Evolutionary conservation across 2,797 vertebrate genomes (phyloP).

Genomic region (Enoplosus armatus): DNA sequence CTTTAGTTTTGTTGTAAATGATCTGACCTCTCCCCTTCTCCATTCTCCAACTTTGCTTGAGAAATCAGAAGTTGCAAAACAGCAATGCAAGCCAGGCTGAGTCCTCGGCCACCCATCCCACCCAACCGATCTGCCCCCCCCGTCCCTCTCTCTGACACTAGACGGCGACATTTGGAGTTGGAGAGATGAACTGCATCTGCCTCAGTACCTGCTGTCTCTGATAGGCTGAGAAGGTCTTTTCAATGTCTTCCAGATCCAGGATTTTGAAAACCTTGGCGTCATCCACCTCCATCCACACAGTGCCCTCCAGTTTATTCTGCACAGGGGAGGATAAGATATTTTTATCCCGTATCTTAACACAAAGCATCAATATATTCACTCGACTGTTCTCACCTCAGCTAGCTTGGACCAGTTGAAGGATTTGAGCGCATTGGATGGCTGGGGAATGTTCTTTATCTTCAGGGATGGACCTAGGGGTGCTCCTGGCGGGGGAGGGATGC

Average conservation of each 20-base stretch:
- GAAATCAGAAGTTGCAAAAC: constrained; percentile 45
- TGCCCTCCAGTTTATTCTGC: constrained; percentile 96
- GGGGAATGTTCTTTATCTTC: constrained; percentile 96
- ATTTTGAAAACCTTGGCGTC: constrained; percentile 94
- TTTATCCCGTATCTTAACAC: neutral
- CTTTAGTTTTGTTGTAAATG: neutral
- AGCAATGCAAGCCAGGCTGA: constrained; percentile 33
- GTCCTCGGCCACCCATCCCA: neutral
- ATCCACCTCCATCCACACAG: constrained; percentile 95
- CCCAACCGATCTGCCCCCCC: neutral
- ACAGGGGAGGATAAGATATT: constrained; percentile 17
- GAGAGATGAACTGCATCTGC: neutral
- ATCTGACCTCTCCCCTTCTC: neutral
- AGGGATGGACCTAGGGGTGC: constrained; percentile 88
- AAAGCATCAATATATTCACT: neutral
- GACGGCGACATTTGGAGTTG: neutral
- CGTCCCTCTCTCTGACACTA: neutral
- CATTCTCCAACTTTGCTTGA: constrained; percentile 9
- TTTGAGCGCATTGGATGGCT: constrained; percentile 94
- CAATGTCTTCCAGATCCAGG: constrained; percentile 95
- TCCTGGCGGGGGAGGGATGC: constrained; percentile 90
- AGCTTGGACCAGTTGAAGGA: constrained; percentile 99
- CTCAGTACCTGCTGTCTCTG: constrained; percentile 97
- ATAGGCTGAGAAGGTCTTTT: constrained; percentile 98
- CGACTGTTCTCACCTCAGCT: constrained; percentile 88